Evolutionary conservation across 2,797 vertebrate species (phyloP).

Genomic region (Chiroxiphia lanceolata): DNA sequence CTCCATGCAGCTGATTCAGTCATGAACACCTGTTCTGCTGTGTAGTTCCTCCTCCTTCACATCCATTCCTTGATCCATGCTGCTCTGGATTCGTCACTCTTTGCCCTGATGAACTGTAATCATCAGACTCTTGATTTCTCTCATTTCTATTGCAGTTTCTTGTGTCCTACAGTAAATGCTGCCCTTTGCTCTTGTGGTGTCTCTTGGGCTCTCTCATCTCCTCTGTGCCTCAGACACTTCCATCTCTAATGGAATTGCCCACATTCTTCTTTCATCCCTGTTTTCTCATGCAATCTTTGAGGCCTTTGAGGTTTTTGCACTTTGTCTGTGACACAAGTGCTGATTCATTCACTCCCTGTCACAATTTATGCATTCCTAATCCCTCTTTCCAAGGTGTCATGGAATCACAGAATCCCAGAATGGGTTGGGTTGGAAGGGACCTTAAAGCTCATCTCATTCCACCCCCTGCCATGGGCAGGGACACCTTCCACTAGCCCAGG

Average conservation of each 20-base stretch:
- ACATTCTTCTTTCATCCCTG: background rate
- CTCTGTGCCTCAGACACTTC: background rate
- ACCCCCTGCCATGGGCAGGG: background rate
- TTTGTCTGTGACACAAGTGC: background rate
- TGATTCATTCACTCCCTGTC: too few relatives aligned
- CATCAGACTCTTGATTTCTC: background rate
- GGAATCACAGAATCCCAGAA: background rate
- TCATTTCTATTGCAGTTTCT: background rate
- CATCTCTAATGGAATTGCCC: background rate
- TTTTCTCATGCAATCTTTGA: background rate
- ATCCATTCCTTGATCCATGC: background rate
- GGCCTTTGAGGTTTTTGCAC: background rate
- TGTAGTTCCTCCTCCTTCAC: background rate
- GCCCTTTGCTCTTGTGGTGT: background rate
- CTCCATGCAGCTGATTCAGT: background rate
- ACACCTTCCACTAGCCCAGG: background rate
- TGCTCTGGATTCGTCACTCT: background rate
- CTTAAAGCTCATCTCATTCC: background rate
- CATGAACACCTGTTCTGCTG: fast-evolving
- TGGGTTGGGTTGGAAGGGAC: background rate
- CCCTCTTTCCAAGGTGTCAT: background rate
- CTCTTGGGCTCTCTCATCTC: background rate
- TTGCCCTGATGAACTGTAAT: background rate
- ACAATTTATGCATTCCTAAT: background rate
- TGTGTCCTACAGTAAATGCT: background rate